Conservation (phyloP, 2,888 invertebrate genomes). For the Scaptomyza polygonia region DNA sequence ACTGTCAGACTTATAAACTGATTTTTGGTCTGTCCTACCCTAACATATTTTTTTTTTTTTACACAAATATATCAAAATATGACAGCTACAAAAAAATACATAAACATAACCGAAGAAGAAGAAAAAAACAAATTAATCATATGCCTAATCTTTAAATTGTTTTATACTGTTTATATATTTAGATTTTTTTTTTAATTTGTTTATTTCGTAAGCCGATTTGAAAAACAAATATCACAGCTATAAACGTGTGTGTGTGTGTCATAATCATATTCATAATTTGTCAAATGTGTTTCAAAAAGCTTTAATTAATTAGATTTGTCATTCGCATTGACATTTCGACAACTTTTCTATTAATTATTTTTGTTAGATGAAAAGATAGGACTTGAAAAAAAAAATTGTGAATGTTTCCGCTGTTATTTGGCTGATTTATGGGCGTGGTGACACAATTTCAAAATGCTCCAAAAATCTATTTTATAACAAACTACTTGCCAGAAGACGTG, state of each 20-base stretch:
- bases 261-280: slow-evolving; percentile 70
- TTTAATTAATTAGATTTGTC: slow-evolving; percentile 78
- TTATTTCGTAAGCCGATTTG: slow-evolving; percentile 76
- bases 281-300: slow-evolving; percentile 43
- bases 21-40: slow-evolving; percentile 49
- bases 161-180: slow-evolving; percentile 56
- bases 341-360: slow-evolving; percentile 77
- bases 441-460: slow-evolving; percentile 71
- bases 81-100: slow-evolving; percentile 25
- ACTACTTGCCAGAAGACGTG: slow-evolving; percentile 9
- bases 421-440: slow-evolving; percentile 71
- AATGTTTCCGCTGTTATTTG: slow-evolving; percentile 52
- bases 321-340: slow-evolving; percentile 77
- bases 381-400: slow-evolving; percentile 41
- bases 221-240: slow-evolving; percentile 63
- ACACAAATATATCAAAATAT: slow-evolving; percentile 18
- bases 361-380: slow-evolving; percentile 61
- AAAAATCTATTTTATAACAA: slow-evolving; percentile 39
- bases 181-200: slow-evolving; percentile 63
- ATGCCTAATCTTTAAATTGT: slow-evolving; percentile 72
- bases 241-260: too few relatives aligned
- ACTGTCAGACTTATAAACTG: slow-evolving; percentile 19
- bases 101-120: slow-evolving; percentile 28
- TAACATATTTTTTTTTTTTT: slow-evolving; percentile 49
- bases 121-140: slow-evolving; percentile 66